Evolutionary conservation across 2,113 vertebrate genomes (phyloP), one percentile per base, ranked within the genome.

Genomic region (Platichthys stellatus): DNA sequence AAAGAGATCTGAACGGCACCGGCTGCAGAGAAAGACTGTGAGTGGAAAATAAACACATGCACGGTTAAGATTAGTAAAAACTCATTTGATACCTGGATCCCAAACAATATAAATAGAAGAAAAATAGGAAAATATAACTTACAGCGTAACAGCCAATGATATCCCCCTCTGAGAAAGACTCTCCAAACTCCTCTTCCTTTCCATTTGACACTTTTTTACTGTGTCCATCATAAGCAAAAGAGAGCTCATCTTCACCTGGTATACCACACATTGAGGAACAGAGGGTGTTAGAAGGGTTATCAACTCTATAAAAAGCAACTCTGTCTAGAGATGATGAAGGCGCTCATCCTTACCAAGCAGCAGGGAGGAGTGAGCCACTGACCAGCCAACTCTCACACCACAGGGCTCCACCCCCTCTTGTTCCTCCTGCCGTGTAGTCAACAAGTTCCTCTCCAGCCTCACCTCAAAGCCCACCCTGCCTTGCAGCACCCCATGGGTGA

Each of bases 61-160:
- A 78, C 1, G 21, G 21, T 8, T 4, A 12, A 24, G 15, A 62
- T 74, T 5, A 57, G 28, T 63, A 31, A 63, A 57, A 68, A 28
- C 0, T 13, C 13, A 43, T 5, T 53, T 3, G 2, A 31, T 47
- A 54, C 51, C 35, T 49, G 47, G 1, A 63, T 58, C 10, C 47
- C 1, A 51, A 35, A 56, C 24, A 61, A 4, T 40, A 31, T 0
- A 11, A 20, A 53, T 0, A 53, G 1, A n/a, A 23, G 0, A 72
- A 23, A 68, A 15, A 7, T 0, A n/a, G 24, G 40, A 3, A 56
- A 26, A 9, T 53, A 3, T 45, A 26, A 93, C 95, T 94, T 81
- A 98, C 97, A 82, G 93, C 95, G 67, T 95, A 97, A 88, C 97
- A 97, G 74, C 97, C 95, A 70, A 98, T 93, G 77, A 97, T 94